Evolutionary conservation across 2,888 invertebrate genomes (phyloP).

Genomic region (Apodemia zela): DNA sequence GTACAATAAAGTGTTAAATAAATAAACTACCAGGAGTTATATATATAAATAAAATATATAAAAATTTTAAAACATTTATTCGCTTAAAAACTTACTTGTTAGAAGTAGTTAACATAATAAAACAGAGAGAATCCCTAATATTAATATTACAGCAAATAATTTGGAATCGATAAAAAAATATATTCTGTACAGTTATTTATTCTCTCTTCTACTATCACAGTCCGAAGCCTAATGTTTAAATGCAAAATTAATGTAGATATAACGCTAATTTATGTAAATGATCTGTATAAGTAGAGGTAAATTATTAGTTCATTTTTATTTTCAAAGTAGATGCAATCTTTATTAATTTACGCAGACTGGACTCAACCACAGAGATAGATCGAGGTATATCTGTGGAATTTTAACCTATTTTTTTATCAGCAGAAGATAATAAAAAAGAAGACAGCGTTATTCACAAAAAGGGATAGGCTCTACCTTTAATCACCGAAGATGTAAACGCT

Average conservation of each 20-base stretch:
- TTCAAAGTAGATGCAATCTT: neutral
- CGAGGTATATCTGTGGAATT: too few relatives aligned
- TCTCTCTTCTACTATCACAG: slow-evolving; percentile 73
- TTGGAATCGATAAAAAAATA: slow-evolving; percentile 47
- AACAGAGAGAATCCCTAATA: slow-evolving; percentile 41
- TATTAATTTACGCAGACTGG: neutral
- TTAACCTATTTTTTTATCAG: too few relatives aligned
- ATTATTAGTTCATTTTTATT: too few relatives aligned
- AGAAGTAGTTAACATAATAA: slow-evolving; percentile 7
- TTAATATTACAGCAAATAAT: slow-evolving; percentile 42
- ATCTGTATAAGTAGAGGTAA: neutral
- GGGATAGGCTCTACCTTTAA: too few relatives aligned
- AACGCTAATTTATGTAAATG: neutral
- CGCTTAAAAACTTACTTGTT: slow-evolving; percentile 49
- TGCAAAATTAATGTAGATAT: slow-evolving; percentile 15
- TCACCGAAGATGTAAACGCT: too few relatives aligned
- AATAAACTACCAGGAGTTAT: slow-evolving; percentile 9
- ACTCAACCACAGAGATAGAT: too few relatives aligned
- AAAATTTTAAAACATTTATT: slow-evolving; percentile 51
- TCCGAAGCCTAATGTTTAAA: slow-evolving; percentile 54
- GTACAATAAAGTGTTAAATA: neutral
- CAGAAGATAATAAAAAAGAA: too few relatives aligned
- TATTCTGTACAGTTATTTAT: slow-evolving; percentile 41
- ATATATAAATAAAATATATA: slow-evolving; percentile 19
- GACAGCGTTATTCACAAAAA: too few relatives aligned